These are phyloP conservation scores for Strix uralensis DNA, from an alignment of 2,113 vertebrate species.

Conservation along the genomic window DNA sequence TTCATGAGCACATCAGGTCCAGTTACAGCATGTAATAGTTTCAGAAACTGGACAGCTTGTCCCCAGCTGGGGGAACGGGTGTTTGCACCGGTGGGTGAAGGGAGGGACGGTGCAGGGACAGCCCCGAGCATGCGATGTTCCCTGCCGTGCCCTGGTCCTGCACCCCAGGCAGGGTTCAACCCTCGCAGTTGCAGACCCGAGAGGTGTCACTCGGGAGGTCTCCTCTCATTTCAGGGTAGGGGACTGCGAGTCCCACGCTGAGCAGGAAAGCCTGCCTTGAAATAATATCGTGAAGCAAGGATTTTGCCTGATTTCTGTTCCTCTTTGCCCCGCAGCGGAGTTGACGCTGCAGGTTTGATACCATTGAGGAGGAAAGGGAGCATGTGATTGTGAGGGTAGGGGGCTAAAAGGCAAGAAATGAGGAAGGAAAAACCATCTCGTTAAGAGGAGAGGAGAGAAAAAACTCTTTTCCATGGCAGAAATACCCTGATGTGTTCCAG, in stretches of 20 bases:
- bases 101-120: neutral
- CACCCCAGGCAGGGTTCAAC: neutral
- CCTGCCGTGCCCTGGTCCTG: neutral
- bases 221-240: neutral
- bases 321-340: neutral
- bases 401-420: neutral
- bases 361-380: neutral
- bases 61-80: neutral
- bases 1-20: neutral
- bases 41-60: neutral
- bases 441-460: neutral
- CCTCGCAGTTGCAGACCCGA: neutral
- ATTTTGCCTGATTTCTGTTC: neutral
- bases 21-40: neutral
- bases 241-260: rapidly evolving
- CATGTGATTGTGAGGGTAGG: rapidly evolving
- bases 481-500: rapidly evolving
- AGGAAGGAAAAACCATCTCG: neutral
- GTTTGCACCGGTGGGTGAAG: neutral
- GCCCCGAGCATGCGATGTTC: rapidly evolving
- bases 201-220: neutral
- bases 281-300: rapidly evolving
- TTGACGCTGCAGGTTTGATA: neutral
- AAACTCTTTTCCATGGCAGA: neutral
- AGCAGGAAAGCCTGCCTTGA: neutral